Base-by-base conservation (phyloP, 1,140 invertebrate species). In the Hydropsyche tenuis region DNA sequence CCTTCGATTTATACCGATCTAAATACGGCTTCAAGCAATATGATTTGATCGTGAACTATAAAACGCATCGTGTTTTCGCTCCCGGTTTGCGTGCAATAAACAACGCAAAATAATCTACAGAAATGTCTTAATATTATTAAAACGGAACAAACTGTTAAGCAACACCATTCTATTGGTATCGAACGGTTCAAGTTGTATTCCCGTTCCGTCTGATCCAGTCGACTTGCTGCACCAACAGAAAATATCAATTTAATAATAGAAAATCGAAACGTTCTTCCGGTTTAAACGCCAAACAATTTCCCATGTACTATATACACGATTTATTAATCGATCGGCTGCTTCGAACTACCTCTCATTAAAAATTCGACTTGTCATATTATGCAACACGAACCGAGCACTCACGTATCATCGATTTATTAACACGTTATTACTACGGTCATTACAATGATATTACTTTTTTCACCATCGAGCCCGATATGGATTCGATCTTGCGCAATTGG, bases 131-230 rank as follows among this genome's bases (percentile, higher is more conserved):
- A 70, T 70, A 70, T 70, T 70, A 70, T 70, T 70, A 70, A 70
- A 70, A 70, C 68, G 68, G 68, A 70, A 70, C 45, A 56, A 70
- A 46, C 45, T 70, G 68, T 70, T 70, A 70, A 70, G 46, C 68
- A 70, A n/a, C 51, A 42, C 23, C 30, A 56, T 46, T 70, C 27
- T 60, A 70, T 70, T 70, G 27, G 68, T 37, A 27, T 56, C 68
- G 43, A 70, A 70, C 68, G 68, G 68, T 70, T 60, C 51, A 37
- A 56, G 42, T 70, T 42, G 51, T 46, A 56, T 70, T 70, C 48
- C 68, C 68, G 68, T 70, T 70, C 68, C 9, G 14, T 37, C 25
- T 48, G 68, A 70, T 70, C 68, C 68, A 70, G 68, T 70, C 68
- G 68, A 70, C 68, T 70, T 56, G 22, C 68, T 37, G 25, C 48